Base-by-base conservation (phyloP, 64 coral and sea anemone genomes). In the Actinia tenebrosa region DNA sequence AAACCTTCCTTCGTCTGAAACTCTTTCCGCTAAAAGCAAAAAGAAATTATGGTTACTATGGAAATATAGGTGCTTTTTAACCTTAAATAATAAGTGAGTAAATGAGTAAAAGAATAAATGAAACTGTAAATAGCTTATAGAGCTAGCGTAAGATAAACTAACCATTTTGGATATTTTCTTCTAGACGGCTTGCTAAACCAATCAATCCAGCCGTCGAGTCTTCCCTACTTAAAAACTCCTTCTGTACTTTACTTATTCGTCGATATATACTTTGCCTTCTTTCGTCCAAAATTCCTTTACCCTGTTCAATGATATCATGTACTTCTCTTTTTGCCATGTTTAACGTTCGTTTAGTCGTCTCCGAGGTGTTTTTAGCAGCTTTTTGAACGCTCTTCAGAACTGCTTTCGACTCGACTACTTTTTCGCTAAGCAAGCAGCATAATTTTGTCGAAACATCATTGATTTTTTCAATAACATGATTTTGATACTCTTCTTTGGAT, bases 381-480 rank as follows among this genome's bases (percentile, higher is more conserved):
- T 71, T 20, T 30, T 16, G 71, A 63, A 91, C 77, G 25, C 23
- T 85, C 60, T 80, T 66, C 53, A 88, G 84, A 22, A 90, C n/a
- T 64, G 79, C 44, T 66, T 89, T 69, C 52, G 91, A 86, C 71
- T 59, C 83, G 3, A 87, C 27, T 16, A 97, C 19, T 45, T 88
- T 97, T 56, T 93, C 92, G 68, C 86, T 52, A 9, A 97, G 61
- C 11, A 97, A 84, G 58, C 82, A 71, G 47, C 81, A 84, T 2
- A 97, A 87, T 84, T 91, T 97, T 66, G 94, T 80, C 62, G 91
- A 77, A 11, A 84, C 89, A 46, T 86, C 30, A 23, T 91, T 84
- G 66, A 93, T 93, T 26, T 84, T 84, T 58, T 97, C 87, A 44
- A 97, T 86, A 62, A 90, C 84, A 82, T 97, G 91, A 22, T 88